A percentile compares a stretch with the other conserved stretches of the same genome.
These are phyloP conservation scores for Keiferia lycopersicella DNA, from an alignment of 2,888 invertebrate genomes.

Conservation along the genomic window DNA sequence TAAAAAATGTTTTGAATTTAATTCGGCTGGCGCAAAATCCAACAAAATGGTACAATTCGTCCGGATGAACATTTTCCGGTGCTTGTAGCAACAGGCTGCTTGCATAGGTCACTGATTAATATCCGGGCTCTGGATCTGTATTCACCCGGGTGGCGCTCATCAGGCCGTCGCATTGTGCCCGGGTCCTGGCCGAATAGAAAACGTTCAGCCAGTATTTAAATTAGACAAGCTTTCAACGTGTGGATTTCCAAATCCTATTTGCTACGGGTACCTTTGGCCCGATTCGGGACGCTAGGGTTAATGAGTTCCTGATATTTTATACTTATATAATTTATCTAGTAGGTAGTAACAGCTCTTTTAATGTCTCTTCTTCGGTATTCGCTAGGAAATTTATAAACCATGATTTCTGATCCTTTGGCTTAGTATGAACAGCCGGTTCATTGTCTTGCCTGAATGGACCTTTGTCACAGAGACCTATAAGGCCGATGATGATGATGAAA, in stretches of 20 bases:
- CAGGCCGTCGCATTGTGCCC: slow-evolving; percentile 48
- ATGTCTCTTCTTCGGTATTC: too few relatives aligned
- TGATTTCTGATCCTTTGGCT: too few relatives aligned
- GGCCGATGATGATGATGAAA: too few relatives aligned
- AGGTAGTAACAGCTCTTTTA: not conserved
- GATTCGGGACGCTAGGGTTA: not conserved
- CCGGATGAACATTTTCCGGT: not conserved
- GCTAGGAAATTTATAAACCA: too few relatives aligned
- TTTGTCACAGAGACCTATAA: too few relatives aligned
- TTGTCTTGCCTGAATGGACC: too few relatives aligned
- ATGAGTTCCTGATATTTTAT: not conserved
- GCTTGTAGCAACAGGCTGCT: slow-evolving; percentile 44
- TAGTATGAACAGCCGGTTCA: too few relatives aligned
- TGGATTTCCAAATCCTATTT: slow-evolving; percentile 4
- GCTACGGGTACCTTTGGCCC: not conserved
- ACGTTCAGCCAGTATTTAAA: not conserved
- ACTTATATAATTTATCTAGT: not conserved
- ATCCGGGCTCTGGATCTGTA: slow-evolving; percentile 54
- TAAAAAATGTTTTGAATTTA: not conserved
- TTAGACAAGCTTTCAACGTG: not conserved
- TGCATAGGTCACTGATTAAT: slow-evolving; percentile 50
- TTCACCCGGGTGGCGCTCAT: slow-evolving; percentile 57
- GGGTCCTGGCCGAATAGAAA: slow-evolving; percentile 32
- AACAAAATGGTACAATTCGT: not conserved
- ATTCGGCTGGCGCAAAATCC: not conserved